Evolutionary conservation across 2,797 vertebrate species (phyloP), one percentile per base, ranked within the genome.

Genomic region (Acipenser oxyrinchus): DNA sequence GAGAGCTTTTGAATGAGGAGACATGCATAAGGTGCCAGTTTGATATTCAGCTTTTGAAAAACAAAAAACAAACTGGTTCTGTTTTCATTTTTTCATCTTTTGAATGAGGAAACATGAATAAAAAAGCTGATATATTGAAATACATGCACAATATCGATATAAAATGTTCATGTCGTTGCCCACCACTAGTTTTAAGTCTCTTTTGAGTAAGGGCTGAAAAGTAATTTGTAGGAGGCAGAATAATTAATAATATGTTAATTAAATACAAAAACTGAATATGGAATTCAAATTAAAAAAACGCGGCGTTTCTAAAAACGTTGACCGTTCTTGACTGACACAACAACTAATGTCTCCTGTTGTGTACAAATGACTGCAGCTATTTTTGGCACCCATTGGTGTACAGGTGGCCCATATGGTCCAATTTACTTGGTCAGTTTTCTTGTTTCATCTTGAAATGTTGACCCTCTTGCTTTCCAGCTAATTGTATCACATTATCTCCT

Each of bases 401-500:
- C 90, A 88, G 86, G 83, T 89, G 83, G 87, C 86, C 90, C 82
- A 85, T 86, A 85, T 91, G 89, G 82, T 89, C 82, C 83, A 73
- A 87, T 89, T 90, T 85, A 83, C 81, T 84, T 76, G 78, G 83
- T 79, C 74, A 74, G 74, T 83, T 87, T 86, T 84, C 70, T 71
- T 79, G 61, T 87, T 86, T 86, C 77, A 88, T 93, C 85, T 85
- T 83, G 82, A 80, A 89, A 83, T 91, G 90, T 82, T 87, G 87
- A 86, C 89, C 81, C 83, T 89, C 81, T 78, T 86, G 85, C 86
- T 90, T 93, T 92, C 89, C 84, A 77, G 88, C 90, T 94, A 93
- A 96, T 96, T 95, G 90, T 95, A 94, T 95, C 91, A 93, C 90
- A 93, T 94, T 95, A 91, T 95, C 81, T 88, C 84, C 81, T 89